Evolutionary conservation across 2,113 vertebrate species (phyloP), one percentile per base, ranked within the genome.

Genomic region (Melanocharis versteri): DNA sequence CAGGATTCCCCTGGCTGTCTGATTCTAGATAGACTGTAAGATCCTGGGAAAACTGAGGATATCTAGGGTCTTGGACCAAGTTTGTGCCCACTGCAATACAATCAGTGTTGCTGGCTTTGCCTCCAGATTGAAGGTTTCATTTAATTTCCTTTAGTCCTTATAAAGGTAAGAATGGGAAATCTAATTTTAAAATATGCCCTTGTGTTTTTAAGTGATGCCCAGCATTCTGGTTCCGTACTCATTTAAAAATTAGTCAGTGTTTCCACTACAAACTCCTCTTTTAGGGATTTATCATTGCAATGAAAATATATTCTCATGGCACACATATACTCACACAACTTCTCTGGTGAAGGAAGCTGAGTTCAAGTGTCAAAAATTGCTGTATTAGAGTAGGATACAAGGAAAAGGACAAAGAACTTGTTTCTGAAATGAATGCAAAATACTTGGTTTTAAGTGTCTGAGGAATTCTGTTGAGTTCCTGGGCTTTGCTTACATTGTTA

Each of bases 1-100:
- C 84, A 92, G 90, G 94, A 84, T 89, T 97, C 72, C 72, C 45
- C 73, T 57, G 47, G 2, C 61, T 86, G 80, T 68, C 71, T 83
- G 85, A 89, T 81, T 42, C 51, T 15, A 35, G 22, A 15, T 22
- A 85, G 66, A 35, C 4, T 8, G 47, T 48, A 50, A 66, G 39
- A 51, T 68, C 47, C 80, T 82, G 33, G 35, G 19, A 69, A 85
- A 93, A 31, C 11, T 57, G 90, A 80, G 40, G n/a, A 10, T 69
- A 44, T 48, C 24, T 40, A 66, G 73, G 4, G 56, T 69, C 30
- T 96, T 4, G 0, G 60, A 64, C 40, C 11, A 22, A 17, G 45
- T 73, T 30, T 70, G 24, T 82, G 33, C 37, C 22, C 2, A 2
- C 33, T 58, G 17, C 51, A 71, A 53, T 53, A 40, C 15, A 37